These are phyloP conservation scores for Psittacara wagleri DNA, from an alignment of 2,113 vertebrate species.

Conservation along the genomic window DNA sequence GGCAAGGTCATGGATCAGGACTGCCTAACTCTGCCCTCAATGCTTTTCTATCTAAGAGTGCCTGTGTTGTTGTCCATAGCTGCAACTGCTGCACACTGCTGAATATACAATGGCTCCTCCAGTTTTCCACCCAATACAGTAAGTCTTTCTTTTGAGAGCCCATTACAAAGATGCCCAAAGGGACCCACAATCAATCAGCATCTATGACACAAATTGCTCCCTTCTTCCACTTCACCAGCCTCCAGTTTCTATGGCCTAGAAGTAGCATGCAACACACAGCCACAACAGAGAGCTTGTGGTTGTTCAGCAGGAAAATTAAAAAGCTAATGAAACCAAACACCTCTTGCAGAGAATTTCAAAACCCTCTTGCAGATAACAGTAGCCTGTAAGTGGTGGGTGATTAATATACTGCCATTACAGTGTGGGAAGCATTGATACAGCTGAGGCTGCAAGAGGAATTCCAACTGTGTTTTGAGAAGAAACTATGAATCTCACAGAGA, in stretches of 20 bases:
- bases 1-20: neutral
- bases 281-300: neutral
- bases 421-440: neutral
- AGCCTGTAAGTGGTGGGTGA: neutral
- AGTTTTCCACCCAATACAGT: constrained; percentile 21
- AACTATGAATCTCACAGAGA: neutral
- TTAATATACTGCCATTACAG: neutral
- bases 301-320: constrained; percentile 15
- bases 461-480: neutral
- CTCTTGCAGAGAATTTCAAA: constrained; percentile 25
- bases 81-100: neutral
- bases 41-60: neutral
- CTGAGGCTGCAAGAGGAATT: neutral
- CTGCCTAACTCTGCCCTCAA: neutral
- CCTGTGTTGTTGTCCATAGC: neutral
- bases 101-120: constrained; percentile 55
- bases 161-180: constrained; percentile 22
- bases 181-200: neutral
- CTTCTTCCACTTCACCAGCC: neutral
- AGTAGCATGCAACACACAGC: neutral
- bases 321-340: constrained; percentile 21
- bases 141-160: constrained; percentile 26
- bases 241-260: neutral
- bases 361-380: neutral
- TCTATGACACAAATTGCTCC: neutral